A percentile compares a stretch with the other conserved stretches of the same genome.
Evolutionary conservation across 1,140 invertebrate species (phyloP).

Genomic region (Pteromalus puparum): DNA sequence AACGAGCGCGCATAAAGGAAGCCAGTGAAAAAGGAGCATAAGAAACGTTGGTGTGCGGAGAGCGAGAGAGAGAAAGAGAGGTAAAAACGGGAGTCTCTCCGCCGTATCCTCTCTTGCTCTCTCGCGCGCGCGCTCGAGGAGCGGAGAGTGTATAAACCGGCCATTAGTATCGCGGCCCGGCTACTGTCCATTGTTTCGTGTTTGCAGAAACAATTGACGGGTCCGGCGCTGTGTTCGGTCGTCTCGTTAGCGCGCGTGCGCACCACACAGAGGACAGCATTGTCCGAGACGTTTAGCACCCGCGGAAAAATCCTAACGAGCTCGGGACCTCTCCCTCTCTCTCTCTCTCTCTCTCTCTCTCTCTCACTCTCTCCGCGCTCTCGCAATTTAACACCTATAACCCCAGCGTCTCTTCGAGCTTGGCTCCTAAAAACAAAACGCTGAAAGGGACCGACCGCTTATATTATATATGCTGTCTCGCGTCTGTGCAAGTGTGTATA

Average conservation of each 20-base stretch:
- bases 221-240: slow-evolving; percentile 68
- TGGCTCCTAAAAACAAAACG: background rate
- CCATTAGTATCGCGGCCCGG: slow-evolving; percentile 72
- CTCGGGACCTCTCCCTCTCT: slow-evolving; percentile 43
- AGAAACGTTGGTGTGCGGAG: background rate
- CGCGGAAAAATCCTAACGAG: slow-evolving; percentile 76
- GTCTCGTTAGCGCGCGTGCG: slow-evolving; percentile 72
- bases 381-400: slow-evolving; percentile 18
- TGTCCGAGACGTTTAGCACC: slow-evolving; percentile 72
- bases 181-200: slow-evolving; percentile 76
- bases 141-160: slow-evolving; percentile 69
- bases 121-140: slow-evolving; percentile 53
- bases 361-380: background rate
- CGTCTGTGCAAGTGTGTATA: too few relatives aligned
- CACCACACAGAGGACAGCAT: slow-evolving; percentile 72
- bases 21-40: background rate
- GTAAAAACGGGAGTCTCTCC: slow-evolving; percentile 49
- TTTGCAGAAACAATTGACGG: slow-evolving; percentile 76
- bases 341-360: slow-evolving; percentile 11
- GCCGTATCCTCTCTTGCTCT: too few relatives aligned
- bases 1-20: background rate
- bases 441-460: background rate
- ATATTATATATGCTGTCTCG: too few relatives aligned
- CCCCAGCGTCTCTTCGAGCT: background rate
- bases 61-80: slow-evolving; percentile 5